Evolutionary conservation across 2,113 vertebrate genomes (phyloP), one percentile per base, ranked within the genome.

Genomic region (Rhizomys pruinosus): DNA sequence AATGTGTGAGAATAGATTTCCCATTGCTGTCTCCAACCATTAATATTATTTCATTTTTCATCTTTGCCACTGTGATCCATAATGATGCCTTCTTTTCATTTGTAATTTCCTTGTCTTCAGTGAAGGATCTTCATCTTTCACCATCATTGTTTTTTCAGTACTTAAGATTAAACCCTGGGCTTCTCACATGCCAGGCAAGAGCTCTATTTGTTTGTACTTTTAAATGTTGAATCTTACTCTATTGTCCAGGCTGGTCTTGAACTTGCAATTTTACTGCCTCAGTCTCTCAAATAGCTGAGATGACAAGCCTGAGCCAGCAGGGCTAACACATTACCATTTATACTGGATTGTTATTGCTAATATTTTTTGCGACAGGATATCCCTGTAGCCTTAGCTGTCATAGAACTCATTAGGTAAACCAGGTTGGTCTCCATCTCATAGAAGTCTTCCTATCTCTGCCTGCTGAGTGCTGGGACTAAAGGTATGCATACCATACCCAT

Each of bases 11-110:
- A 78, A 57, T 76, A 32, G 44, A n/a, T 79, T 82, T 96, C 32
- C 29, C 74, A 34, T 73, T 61, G 37, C 63, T 37, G 27, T 91
- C 32, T 94, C 68, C n/a, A 74, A 47, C 74, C 39, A 3, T 29
- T 63, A n/a, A 57, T 37, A 19, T 23, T 57, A 11, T n/a, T 44
- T 68, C 25, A 25, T 89, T 84, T 84, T 20, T 61, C 47, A 42
- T 88, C 61, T 92, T 89, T 92, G 44, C 69, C 68, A 87, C 29
- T 55, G 42, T 66, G 68, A 87, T 47, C 37, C 71, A 44, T 52
- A 76, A 61, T 68, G 73, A 52, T 19, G 68, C 20, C 11, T 44
- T 80, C 27, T 63, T 93, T 64, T 47, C 61, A 47, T 86, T 69
- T 87, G 17, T 61, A 42, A 81, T 59, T 92, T 79, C 20, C 42